These are phyloP conservation scores for Ranitomeya imitator DNA, from an alignment of 2,113 vertebrate species.

Conservation along the genomic window DNA sequence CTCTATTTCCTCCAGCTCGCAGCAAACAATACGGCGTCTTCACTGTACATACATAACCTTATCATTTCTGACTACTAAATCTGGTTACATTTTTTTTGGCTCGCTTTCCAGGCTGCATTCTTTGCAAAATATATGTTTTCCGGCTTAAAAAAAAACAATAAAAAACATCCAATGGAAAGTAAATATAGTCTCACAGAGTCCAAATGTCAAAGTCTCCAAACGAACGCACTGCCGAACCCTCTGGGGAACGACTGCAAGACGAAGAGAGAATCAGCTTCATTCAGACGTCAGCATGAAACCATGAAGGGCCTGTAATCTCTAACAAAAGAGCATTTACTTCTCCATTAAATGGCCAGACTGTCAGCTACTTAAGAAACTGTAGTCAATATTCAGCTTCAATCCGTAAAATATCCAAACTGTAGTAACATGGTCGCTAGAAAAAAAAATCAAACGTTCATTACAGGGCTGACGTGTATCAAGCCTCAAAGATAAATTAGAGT, in stretches of 20 bases:
- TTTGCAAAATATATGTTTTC: constrained; percentile 41
- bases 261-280: constrained; percentile 48
- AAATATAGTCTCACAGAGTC: constrained; percentile 32
- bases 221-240: constrained; percentile 7
- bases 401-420: not conserved
- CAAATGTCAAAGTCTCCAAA: constrained; percentile 25
- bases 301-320: constrained; percentile 34
- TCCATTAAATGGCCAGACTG: constrained; percentile 52
- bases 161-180: constrained; percentile 55
- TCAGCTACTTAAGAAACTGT: constrained; percentile 35
- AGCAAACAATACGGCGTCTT: constrained; percentile 13
- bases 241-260: constrained; percentile 31
- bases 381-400: constrained; percentile 31
- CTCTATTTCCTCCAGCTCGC: not conserved
- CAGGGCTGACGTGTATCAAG: not conserved
- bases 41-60: not conserved
- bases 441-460: not conserved
- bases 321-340: constrained; percentile 56
- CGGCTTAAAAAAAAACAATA: not conserved
- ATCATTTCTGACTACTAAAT: constrained; percentile 21
- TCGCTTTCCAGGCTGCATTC: constrained; percentile 9
- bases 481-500: not conserved
- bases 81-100: not conserved
- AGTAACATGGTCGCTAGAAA: not conserved
- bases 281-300: constrained; percentile 45